These are phyloP conservation scores for Norana najaformis DNA, from an alignment of 2,888 invertebrate genomes.

Conservation along the genomic window DNA sequence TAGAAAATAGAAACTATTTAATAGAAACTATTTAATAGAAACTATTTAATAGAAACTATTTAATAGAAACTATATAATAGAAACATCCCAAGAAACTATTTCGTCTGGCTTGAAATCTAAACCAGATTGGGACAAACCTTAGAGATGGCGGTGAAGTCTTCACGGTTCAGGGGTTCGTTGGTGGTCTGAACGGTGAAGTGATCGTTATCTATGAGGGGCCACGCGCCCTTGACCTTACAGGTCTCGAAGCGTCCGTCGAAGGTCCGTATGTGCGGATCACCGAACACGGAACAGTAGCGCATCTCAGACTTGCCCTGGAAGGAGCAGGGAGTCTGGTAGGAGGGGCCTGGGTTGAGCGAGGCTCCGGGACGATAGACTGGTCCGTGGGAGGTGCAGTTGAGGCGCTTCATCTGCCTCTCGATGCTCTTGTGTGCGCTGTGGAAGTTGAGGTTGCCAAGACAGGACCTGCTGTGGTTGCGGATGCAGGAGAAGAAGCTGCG, in stretches of 20 bases:
- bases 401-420: slow-evolving; percentile 40
- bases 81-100: too few relatives aligned
- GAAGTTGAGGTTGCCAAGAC: slow-evolving; percentile 43
- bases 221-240: slow-evolving; percentile 67
- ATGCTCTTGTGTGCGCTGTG: slow-evolving; percentile 41
- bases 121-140: neutral
- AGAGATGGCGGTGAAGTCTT: slow-evolving; percentile 23
- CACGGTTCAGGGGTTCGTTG: neutral
- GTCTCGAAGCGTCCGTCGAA: slow-evolving; percentile 66
- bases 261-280: slow-evolving; percentile 68
- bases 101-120: neutral
- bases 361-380: slow-evolving; percentile 31
- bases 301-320: slow-evolving; percentile 14
- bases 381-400: slow-evolving; percentile 40
- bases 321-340: neutral
- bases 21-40: too few relatives aligned
- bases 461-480: slow-evolving; percentile 36
- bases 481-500: slow-evolving; percentile 42
- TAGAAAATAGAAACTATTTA: too few relatives aligned
- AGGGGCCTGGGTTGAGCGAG: slow-evolving; percentile 44
- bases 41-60: too few relatives aligned
- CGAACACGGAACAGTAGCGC: slow-evolving; percentile 66
- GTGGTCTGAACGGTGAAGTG: slow-evolving; percentile 68
- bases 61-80: too few relatives aligned
- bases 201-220: slow-evolving; percentile 68